Evolutionary conservation across 2,888 invertebrate species (phyloP), one percentile per base, ranked within the genome.

Genomic region (Beris chalybata): DNA sequence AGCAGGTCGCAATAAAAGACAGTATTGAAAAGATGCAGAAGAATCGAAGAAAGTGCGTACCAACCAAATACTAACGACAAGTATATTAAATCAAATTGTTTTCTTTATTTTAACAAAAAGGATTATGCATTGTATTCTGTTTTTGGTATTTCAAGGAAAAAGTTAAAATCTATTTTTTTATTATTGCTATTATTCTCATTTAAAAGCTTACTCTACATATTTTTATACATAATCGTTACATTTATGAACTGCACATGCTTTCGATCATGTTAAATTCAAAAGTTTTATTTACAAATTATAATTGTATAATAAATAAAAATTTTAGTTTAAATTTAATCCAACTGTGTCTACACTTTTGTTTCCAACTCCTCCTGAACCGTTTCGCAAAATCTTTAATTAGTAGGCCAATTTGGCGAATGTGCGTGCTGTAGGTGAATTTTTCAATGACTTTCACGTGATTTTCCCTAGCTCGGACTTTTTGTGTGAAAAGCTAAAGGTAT

Each of bases 1-100:
- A 79, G 66, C 76, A 77, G 56, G 77, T 79, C 3, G 76, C 80
- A 1, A 79, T 84, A 38, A 79, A 79, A 66, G 83, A 84, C 15
- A 80, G 79, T 66, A 82, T 85, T 66, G 82, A 83, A 71, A 76
- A 74, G 67, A 75, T 81, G 73, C 80, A 79, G 65, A 79, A 79
- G 68, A 81, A 80, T 72, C 76, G 80, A 58, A 75, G 80, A 65
- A 79, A 79, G 73, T 79, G 80, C 72, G 71, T 80, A 43, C 73
- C 78, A 67, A 76, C 78, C 43, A 76, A 76, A 66, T 78, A 78
- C 69, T 74, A 73, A 67, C 22, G 38, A 11, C 31, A 15, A 52
- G 29, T 4, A 11, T 12, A 48, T 5, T 31, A 48, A 11, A 31
- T 38, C 38, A 38, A 7, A 15, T 48, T 48, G 48, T 15, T 15